Evolutionary conservation across 2,888 invertebrate genomes (phyloP).

Genomic region (Muschampia plurimacula): DNA sequence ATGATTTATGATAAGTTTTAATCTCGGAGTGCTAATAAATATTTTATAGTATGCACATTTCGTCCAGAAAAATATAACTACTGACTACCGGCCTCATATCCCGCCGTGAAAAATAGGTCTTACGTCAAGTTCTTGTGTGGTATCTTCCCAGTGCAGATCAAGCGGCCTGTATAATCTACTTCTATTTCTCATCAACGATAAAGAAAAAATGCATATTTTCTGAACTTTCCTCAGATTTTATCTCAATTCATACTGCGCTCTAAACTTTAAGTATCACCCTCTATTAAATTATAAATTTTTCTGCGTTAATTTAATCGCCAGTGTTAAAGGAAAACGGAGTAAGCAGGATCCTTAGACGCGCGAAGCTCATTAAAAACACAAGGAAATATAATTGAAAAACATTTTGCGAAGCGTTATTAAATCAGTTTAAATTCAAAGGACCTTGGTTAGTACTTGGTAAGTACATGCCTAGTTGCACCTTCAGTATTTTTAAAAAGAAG

Average conservation of each 20-base stretch:
- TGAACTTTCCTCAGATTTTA: neutral
- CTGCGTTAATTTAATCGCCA: slow-evolving; percentile 23
- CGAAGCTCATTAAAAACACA: slow-evolving; percentile 34
- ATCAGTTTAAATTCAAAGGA: slow-evolving; percentile 25
- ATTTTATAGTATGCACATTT: too few species aligned
- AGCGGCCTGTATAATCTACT: too few species aligned
- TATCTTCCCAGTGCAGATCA: too few species aligned
- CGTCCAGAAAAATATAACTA: too few species aligned
- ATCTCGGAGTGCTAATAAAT: too few species aligned
- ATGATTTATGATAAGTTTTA: too few species aligned
- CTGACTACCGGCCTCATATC: too few species aligned
- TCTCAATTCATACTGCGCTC: neutral
- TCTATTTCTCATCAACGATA: too few species aligned
- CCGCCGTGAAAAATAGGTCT: too few species aligned
- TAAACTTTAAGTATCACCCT: neutral
- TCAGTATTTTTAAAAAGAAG: neutral
- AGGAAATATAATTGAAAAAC: slow-evolving; percentile 28
- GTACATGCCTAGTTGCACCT: neutral
- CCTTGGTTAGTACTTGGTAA: neutral
- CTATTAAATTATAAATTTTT: slow-evolving; percentile 29
- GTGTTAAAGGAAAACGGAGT: slow-evolving; percentile 23
- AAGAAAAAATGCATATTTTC: neutral
- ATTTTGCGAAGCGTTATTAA: slow-evolving; percentile 19
- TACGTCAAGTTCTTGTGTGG: too few species aligned
- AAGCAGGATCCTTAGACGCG: slow-evolving; percentile 31